Conservation (phyloP, 92 coral and sea anemone genomes). For the Muricea muricata region DNA sequence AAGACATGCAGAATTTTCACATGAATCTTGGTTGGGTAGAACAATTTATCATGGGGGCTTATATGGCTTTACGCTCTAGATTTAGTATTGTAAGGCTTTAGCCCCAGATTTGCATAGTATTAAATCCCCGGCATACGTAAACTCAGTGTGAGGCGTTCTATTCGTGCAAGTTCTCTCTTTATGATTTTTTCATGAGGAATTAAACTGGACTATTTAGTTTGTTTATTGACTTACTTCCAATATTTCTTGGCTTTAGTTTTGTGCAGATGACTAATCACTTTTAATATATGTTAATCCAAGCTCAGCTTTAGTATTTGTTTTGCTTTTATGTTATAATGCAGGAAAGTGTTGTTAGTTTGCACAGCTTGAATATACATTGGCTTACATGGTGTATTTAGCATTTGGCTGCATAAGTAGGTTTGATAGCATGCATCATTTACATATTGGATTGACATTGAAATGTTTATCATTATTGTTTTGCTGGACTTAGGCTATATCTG, state of each 20-base stretch:
- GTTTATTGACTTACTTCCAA: background rate
- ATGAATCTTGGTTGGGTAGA: background rate
- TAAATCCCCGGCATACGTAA: background rate
- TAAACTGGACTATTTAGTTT: background rate
- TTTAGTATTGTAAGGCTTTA: background rate
- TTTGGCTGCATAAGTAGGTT: background rate
- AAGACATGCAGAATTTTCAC: background rate
- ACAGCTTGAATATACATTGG: background rate
- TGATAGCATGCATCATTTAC: background rate
- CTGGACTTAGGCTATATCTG: background rate
- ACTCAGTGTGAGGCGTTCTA: background rate
- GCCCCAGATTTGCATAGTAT: conserved; percentile 1
- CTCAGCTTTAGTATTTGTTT: conserved; percentile 4
- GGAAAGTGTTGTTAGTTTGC: background rate
- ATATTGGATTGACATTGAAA: background rate
- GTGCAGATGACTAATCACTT: background rate
- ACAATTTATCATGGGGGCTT: background rate
- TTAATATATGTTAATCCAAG: background rate
- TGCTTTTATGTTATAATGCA: background rate
- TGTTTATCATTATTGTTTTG: background rate
- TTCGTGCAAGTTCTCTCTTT: background rate
- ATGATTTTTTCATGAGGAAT: background rate
- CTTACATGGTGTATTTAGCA: conserved; percentile 10
- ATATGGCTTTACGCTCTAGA: background rate
- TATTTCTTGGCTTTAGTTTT: background rate